A percentile compares a stretch with the other conserved stretches of the same genome.
These are phyloP conservation scores for Trilocha varians DNA, from an alignment of 2,888 invertebrate species.

Conservation along the genomic window DNA sequence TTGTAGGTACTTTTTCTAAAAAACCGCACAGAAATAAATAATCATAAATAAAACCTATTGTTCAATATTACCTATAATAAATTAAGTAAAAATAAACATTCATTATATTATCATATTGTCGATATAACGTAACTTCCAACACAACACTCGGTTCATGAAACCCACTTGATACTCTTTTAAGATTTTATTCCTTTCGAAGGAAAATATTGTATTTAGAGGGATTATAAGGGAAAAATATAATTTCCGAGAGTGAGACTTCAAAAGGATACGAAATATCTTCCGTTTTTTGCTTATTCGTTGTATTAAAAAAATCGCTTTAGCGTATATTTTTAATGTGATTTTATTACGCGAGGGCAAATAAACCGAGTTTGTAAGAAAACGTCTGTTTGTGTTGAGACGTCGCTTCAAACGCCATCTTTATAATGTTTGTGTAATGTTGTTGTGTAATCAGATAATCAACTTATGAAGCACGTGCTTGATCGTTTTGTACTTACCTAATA, in stretches of 20 bases:
- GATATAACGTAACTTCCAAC: background rate
- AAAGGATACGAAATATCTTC: slow-evolving; percentile 20
- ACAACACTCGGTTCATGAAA: slow-evolving; percentile 6
- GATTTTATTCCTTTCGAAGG: slow-evolving; percentile 21
- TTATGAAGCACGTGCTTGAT: too few relatives aligned
- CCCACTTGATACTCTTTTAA: slow-evolving; percentile 18
- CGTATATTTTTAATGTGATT: slow-evolving; percentile 28
- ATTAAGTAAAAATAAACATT: too few relatives aligned
- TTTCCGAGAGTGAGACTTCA: slow-evolving; percentile 37
- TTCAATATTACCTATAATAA: too few relatives aligned
- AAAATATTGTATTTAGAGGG: slow-evolving; percentile 33
- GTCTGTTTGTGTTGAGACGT: background rate
- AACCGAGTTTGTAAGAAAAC: slow-evolving; percentile 9
- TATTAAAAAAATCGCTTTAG: slow-evolving; percentile 22
- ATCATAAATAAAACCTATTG: too few relatives aligned
- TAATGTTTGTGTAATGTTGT: too few relatives aligned
- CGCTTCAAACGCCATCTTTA: too few relatives aligned
- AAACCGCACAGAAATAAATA: too few relatives aligned
- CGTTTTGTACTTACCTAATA: too few relatives aligned
- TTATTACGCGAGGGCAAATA: slow-evolving; percentile 25
- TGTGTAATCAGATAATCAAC: background rate
- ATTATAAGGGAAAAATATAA: slow-evolving; percentile 39
- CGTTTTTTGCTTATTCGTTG: slow-evolving; percentile 20
- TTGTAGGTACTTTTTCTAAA: too few relatives aligned
- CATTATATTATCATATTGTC: background rate